Evolutionary conservation across 2,113 vertebrate genomes (phyloP).

Genomic region (Propithecus coquereli): DNA sequence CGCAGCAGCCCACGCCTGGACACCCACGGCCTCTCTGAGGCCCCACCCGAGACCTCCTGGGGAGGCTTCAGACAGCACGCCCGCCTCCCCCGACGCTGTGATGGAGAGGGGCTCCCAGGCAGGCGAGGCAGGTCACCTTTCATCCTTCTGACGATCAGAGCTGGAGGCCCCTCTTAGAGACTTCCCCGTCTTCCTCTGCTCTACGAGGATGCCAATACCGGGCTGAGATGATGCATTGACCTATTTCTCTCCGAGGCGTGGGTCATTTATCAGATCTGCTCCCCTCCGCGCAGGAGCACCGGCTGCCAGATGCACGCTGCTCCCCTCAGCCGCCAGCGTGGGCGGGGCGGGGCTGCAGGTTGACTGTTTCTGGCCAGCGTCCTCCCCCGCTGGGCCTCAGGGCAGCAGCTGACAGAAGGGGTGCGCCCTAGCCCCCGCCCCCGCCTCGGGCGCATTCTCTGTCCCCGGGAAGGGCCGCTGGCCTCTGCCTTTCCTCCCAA

Average conservation of each 20-base stretch:
- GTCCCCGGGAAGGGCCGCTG: rapidly evolving
- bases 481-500: background rate
- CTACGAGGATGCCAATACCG: background rate
- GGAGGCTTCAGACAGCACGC: rapidly evolving
- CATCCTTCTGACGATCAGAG: background rate
- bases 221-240: background rate
- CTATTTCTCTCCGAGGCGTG: background rate
- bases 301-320: background rate
- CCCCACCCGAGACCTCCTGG: too few species aligned
- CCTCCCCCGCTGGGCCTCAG: too few species aligned
- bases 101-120: too few species aligned
- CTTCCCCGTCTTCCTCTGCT: background rate
- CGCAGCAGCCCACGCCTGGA: background rate
- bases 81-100: too few species aligned
- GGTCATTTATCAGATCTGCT: background rate
- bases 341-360: too few species aligned
- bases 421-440: background rate
- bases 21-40: rapidly evolving
- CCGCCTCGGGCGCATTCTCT: rapidly evolving
- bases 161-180: background rate
- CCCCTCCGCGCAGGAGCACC: background rate
- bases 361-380: too few species aligned
- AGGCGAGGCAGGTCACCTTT: too few species aligned
- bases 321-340: background rate
- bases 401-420: too few species aligned